Evolutionary conservation across 2,797 vertebrate species (phyloP).

Genomic region (Sebastiscus albofasciatus): DNA sequence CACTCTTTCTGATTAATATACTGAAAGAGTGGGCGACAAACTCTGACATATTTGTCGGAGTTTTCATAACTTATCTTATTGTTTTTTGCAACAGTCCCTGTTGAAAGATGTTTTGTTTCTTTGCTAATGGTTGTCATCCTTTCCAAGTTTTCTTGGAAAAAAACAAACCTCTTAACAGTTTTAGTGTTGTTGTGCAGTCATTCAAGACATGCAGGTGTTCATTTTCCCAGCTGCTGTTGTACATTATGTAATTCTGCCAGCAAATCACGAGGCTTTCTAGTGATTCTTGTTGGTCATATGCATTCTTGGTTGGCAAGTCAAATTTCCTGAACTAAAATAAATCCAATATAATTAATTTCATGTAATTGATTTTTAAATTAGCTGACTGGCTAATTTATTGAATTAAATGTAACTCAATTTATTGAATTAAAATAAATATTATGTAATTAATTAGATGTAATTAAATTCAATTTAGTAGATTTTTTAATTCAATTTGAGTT

Average conservation of each 20-base stretch:
- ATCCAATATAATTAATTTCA: background rate
- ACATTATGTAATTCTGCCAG: background rate
- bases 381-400: background rate
- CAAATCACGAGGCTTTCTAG: background rate
- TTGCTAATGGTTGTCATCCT: background rate
- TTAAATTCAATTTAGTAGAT: too few relatives aligned
- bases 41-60: background rate
- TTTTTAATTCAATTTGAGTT: too few relatives aligned
- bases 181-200: background rate
- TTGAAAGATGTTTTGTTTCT: background rate
- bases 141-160: background rate
- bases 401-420: background rate
- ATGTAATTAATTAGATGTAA: background rate
- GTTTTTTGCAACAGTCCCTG: background rate
- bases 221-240: constrained; percentile 31
- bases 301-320: background rate
- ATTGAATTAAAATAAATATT: background rate
- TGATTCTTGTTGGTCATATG: background rate
- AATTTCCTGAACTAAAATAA: background rate
- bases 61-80: background rate
- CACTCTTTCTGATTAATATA: background rate
- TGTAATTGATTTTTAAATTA: too few relatives aligned
- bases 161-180: background rate
- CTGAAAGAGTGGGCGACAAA: too few relatives aligned
- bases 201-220: constrained; percentile 26